phyloP scores from a whole-genome alignment of 2,797 vertebrate species.

The Etheostoma perlongum region DNA sequence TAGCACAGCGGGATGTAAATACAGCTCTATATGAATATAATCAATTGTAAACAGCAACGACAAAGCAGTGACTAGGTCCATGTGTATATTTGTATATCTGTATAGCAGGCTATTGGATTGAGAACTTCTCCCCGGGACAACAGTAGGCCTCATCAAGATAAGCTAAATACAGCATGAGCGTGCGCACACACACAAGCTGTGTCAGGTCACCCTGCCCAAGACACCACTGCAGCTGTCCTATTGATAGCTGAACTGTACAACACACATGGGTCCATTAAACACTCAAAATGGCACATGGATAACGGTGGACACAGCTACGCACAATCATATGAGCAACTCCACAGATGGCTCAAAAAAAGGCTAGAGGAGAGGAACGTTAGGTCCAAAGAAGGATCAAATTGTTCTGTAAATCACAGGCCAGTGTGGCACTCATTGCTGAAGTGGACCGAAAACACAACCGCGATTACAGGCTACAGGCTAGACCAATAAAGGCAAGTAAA shows the following conservation, averaged over 20 bases:
- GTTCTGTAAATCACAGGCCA: constrained; percentile 34
- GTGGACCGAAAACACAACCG: constrained; percentile 21
- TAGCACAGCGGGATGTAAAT: constrained; percentile 39
- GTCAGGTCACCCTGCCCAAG: constrained; percentile 75
- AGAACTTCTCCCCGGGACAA: constrained; percentile 67
- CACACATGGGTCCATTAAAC: constrained; percentile 72
- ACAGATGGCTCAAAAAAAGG: constrained; percentile 23
- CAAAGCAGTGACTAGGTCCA: constrained; percentile 31
- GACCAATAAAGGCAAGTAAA: constrained; percentile 15
- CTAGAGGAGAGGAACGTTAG: neutral
- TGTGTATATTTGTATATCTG: constrained; percentile 62
- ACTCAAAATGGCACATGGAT: constrained; percentile 62
- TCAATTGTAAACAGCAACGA: constrained; percentile 43
- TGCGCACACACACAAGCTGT: constrained; percentile 61
- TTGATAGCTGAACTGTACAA: constrained; percentile 74
- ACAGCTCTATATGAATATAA: constrained; percentile 17
- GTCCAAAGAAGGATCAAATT: constrained; percentile 8
- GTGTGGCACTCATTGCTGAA: constrained; percentile 6
- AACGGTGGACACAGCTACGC: constrained; percentile 46
- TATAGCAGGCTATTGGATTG: constrained; percentile 48
- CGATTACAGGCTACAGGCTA: constrained; percentile 14
- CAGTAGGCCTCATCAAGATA: constrained; percentile 72
- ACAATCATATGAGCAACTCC: constrained; percentile 40
- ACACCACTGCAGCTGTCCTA: constrained; percentile 83
- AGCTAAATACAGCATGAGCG: constrained; percentile 81